phyloP scores from a whole-genome alignment of 2,797 vertebrate genomes.

The Mus minutoides region DNA sequence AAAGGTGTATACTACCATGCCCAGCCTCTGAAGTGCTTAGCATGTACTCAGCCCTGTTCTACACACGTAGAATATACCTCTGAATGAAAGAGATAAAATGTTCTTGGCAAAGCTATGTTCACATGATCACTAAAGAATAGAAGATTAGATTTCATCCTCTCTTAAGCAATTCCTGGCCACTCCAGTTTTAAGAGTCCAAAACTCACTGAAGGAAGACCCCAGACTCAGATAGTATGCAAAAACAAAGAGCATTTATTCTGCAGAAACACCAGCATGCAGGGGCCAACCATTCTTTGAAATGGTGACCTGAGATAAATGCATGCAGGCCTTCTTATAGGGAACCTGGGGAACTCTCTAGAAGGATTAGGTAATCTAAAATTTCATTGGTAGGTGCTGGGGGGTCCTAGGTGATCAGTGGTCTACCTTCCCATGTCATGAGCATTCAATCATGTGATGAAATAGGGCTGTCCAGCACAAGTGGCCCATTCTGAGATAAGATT shows the following conservation, averaged over 20 bases:
- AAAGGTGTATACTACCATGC: neutral
- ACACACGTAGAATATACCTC: neutral
- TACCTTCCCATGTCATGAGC: neutral
- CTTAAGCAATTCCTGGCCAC: neutral
- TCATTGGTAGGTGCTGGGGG: neutral
- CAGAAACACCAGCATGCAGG: neutral
- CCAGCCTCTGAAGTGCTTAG: conserved; percentile 23
- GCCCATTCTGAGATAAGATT: neutral
- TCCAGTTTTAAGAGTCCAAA: neutral
- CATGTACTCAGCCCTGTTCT: neutral
- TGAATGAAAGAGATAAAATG: conserved; percentile 27
- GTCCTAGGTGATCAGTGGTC: neutral
- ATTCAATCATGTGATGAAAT: neutral
- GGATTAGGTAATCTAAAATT: neutral
- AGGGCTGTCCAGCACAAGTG: neutral
- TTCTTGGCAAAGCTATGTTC: neutral
- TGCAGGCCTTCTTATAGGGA: neutral
- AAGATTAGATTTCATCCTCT: neutral
- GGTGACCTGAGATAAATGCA: neutral
- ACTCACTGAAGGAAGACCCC: neutral
- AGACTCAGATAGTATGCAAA: neutral
- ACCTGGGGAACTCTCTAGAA: neutral
- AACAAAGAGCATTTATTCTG: neutral
- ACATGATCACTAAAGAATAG: neutral
- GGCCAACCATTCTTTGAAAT: neutral